Percentiles rank a stretch among this genome's conserved stretches.
Conservation (phyloP, 2,888 invertebrate species). For the Branchipolynoe longqiensis region DNA sequence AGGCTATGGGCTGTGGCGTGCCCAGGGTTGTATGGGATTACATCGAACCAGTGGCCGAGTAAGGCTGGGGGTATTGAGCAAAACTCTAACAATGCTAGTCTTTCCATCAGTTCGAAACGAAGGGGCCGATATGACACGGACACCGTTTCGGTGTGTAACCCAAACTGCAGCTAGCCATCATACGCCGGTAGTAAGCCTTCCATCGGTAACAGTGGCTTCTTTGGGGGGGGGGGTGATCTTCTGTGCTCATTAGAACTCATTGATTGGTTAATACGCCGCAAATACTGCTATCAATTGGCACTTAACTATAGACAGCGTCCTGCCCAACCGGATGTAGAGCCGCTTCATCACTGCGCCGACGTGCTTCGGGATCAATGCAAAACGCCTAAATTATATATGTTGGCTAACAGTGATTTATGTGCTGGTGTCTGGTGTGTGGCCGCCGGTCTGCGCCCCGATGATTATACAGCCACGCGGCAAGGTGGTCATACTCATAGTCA, state of each 20-base stretch:
- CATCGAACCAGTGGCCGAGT: too few species aligned
- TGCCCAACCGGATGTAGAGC: not conserved
- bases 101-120: not conserved
- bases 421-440: not conserved
- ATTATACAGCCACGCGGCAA: conserved; percentile 4
- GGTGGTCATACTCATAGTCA: not conserved
- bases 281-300: conserved; percentile 18
- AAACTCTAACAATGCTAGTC: too few species aligned
- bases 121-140: not conserved
- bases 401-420: conserved; percentile 29
- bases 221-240: too few species aligned
- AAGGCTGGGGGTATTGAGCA: too few species aligned
- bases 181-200: too few species aligned
- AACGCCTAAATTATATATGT: conserved; percentile 40
- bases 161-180: too few species aligned
- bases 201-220: too few species aligned
- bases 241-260: conserved; percentile 30
- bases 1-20: too few species aligned
- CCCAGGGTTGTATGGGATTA: too few species aligned
- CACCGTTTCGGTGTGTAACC: too few species aligned
- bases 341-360: not conserved
- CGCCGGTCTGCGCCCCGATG: not conserved
- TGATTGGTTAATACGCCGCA: conserved; percentile 25
- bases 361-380: not conserved
- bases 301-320: conserved; percentile 30